Evolutionary conservation across 2,888 invertebrate species (phyloP), one percentile per base, ranked within the genome.

Genomic region (Yponomeuta sedellus): DNA sequence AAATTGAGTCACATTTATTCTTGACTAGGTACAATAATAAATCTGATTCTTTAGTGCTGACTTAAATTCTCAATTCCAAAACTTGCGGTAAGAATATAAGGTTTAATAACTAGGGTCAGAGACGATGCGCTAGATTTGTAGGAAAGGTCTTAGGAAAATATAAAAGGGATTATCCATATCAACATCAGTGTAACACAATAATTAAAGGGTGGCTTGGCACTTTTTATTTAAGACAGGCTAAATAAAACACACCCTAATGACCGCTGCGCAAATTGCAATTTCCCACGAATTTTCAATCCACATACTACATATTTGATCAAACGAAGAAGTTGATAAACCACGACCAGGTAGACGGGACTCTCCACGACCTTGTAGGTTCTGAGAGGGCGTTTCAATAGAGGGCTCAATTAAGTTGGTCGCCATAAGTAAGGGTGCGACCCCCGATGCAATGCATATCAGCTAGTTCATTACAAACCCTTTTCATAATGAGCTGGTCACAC

Each of bases 391-490:
- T 12, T 52, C 44, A 4, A 52, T 1, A 16, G 44, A 59, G 25
- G 59, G 62, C 0, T 16, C 28, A n/a, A 62, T 10, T 19, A 19
- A 6, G 28, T 28, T 19, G 34, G 62, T 20, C 1, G 22, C 20
- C 12, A 64, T 44, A 34, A 62, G 62, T 67, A 64, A 67, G 79
- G 78, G 78, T 73, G 73, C 67, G 68, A 67, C 69, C 69, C 68
- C 74, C 78, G 77, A 73, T 69, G 66, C 68, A 69, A 66, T 71
- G 73, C 75, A 78, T 79, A 80, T 78, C 76, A 74, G 71, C 44
- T 69, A 76, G 81, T 83, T 83, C 84, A 81, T 84, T 84, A 84
- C 16, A 80, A 84, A 80, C 78, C 76, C 80, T 79, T 81, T 82
- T 81, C 77, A 82, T 52, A 52, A 52, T 52, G 16, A 52, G 16